Evolutionary conservation across 2,113 vertebrate species (phyloP).

Genomic region (Leucopsar rothschildi): DNA sequence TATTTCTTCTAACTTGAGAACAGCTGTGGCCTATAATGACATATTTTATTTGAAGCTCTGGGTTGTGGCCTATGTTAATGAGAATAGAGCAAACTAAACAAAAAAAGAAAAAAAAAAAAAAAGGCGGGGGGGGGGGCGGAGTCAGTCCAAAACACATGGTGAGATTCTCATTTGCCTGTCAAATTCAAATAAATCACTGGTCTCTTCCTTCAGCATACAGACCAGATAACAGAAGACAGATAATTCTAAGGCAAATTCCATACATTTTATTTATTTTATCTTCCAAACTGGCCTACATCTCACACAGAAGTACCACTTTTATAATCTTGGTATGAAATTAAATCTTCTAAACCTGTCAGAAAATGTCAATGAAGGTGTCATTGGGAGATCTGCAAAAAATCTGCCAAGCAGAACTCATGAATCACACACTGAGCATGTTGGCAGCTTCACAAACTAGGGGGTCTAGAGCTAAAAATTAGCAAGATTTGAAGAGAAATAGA

Average conservation of each 20-base stretch:
- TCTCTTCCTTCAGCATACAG: not conserved
- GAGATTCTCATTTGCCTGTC: slow-evolving; percentile 9
- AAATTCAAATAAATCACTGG: not conserved
- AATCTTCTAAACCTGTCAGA: not conserved
- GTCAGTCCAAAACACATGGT: not conserved
- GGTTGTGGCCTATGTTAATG: not conserved
- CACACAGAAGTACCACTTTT: not conserved
- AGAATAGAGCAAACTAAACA: slow-evolving; percentile 16
- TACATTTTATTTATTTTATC: not conserved
- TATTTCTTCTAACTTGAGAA: slow-evolving; percentile 11
- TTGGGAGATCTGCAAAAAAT: not conserved
- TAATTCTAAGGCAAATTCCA: not conserved
- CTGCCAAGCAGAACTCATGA: not conserved
- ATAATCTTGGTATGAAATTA: not conserved
- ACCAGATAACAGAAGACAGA: not conserved
- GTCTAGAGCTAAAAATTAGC: not conserved
- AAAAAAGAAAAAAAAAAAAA: not conserved
- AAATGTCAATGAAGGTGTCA: not conserved
- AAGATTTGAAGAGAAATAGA: not conserved
- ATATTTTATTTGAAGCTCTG: slow-evolving; percentile 11
- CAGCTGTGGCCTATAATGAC: slow-evolving; percentile 52
- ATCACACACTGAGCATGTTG: not conserved
- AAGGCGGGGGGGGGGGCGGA: not conserved
- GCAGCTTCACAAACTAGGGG: not conserved
- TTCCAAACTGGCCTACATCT: not conserved